Evolutionary conservation across 2,797 vertebrate genomes (phyloP).

Genomic region (Liasis olivaceus): DNA sequence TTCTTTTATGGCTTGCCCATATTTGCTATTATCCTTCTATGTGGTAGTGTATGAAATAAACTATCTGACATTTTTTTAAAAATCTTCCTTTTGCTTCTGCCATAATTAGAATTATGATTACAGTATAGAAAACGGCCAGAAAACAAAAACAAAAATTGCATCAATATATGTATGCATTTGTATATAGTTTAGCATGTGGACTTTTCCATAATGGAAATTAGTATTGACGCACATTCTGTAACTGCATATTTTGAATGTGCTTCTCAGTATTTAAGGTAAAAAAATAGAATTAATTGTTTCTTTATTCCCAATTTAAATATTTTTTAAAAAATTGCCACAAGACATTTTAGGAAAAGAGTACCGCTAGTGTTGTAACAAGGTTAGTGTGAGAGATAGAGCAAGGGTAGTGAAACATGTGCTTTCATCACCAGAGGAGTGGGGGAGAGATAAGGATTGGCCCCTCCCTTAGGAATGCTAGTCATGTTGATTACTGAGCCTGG

Average conservation of each 20-base stretch:
- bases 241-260: not conserved
- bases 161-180: not conserved
- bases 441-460: too few species aligned
- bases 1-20: not conserved
- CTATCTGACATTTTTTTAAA: not conserved
- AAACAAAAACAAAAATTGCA: not conserved
- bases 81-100: not conserved
- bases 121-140: not conserved
- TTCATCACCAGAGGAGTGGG: too few species aligned
- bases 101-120: not conserved
- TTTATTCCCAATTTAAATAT: not conserved
- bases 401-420: too few species aligned
- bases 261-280: not conserved
- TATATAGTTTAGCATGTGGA: not conserved
- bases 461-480: too few species aligned
- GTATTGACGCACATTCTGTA: not conserved
- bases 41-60: not conserved
- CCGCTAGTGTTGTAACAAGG: not conserved
- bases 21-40: not conserved
- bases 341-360: not conserved
- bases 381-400: too few species aligned
- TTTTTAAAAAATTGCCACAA: not conserved
- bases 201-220: not conserved
- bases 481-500: too few species aligned
- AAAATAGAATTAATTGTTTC: not conserved